phyloP scores from a whole-genome alignment of 2,797 vertebrate species.

The Eulemur coronatus region DNA sequence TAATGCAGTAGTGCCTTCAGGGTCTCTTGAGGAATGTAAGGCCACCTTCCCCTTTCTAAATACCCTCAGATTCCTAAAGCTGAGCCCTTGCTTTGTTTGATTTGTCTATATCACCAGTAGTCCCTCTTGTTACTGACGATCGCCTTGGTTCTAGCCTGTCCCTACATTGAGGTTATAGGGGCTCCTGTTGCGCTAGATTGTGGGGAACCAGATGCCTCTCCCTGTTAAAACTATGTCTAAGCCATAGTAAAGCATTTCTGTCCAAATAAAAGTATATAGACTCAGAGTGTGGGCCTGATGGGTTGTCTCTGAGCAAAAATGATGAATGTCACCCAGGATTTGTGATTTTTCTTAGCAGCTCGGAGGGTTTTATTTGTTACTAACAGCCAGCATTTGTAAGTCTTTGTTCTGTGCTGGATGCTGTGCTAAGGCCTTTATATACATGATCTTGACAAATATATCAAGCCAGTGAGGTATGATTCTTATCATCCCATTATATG shows the following conservation, averaged over 20 bases:
- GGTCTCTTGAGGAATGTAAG: neutral
- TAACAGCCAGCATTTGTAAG: neutral
- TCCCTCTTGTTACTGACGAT: neutral
- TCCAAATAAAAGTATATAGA: slow-evolving; percentile 1
- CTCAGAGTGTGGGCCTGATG: neutral
- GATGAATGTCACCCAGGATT: neutral
- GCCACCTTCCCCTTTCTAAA: neutral
- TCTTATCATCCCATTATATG: neutral
- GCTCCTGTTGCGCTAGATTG: neutral
- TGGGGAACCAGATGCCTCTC: neutral
- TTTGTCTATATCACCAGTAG: neutral
- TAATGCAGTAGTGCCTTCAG: neutral
- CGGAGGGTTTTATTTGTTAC: neutral
- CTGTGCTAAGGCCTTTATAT: neutral
- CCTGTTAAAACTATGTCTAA: neutral
- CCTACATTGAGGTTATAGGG: neutral
- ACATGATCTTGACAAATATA: neutral
- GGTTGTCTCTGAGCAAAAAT: neutral
- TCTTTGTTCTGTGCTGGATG: neutral
- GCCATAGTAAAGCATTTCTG: neutral
- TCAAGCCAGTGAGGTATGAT: neutral
- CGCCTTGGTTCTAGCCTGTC: neutral
- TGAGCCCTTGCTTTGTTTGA: neutral
- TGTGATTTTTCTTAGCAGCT: neutral
- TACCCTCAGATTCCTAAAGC: neutral